These are phyloP conservation scores for Drosophila monieri DNA, from an alignment of 2,888 invertebrate species.

Conservation along the genomic window DNA sequence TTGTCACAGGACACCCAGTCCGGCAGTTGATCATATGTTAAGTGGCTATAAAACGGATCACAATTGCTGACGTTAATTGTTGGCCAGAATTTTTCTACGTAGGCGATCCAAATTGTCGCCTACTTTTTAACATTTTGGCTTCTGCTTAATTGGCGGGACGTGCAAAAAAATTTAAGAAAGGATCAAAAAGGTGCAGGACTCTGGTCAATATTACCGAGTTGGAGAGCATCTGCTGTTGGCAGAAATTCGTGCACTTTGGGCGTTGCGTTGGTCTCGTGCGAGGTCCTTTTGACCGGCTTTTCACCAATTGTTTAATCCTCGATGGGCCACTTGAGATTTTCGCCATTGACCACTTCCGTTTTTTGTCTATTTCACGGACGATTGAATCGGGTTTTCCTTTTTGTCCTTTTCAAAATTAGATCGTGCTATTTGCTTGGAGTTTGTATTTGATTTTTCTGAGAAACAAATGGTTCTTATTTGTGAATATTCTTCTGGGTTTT, in stretches of 20 bases:
- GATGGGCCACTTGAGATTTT: slow-evolving; percentile 61
- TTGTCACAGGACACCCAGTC: slow-evolving; percentile 14
- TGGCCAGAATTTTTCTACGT: slow-evolving; percentile 48
- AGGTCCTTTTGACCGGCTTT: slow-evolving; percentile 27
- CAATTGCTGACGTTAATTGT: slow-evolving; percentile 73
- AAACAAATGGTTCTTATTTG: slow-evolving; percentile 11
- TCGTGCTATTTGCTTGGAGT: slow-evolving; percentile 43
- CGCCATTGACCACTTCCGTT: slow-evolving; percentile 69
- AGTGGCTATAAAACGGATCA: slow-evolving; percentile 80
- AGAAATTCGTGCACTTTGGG: slow-evolving; percentile 39
- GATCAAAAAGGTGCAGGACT: slow-evolving; percentile 9
- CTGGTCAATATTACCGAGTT: slow-evolving; percentile 18
- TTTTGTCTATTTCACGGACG: slow-evolving; percentile 62
- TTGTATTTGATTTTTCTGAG: slow-evolving; percentile 9
- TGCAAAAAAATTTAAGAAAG: slow-evolving; percentile 36
- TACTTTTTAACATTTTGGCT: slow-evolving; percentile 62
- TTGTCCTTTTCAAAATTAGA: slow-evolving; percentile 40
- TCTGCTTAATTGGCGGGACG: slow-evolving; percentile 74
- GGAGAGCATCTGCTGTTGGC: slow-evolving; percentile 25
- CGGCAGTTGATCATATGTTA: slow-evolving; percentile 79
- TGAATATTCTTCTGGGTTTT: slow-evolving; percentile 1
- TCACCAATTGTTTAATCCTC: slow-evolving; percentile 37
- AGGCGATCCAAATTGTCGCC: slow-evolving; percentile 42
- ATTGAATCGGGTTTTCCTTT: slow-evolving; percentile 46
- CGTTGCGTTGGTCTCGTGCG: slow-evolving; percentile 72